Evolutionary conservation across 2,888 invertebrate genomes (phyloP).

Genomic region (Drosophila antonietae): DNA sequence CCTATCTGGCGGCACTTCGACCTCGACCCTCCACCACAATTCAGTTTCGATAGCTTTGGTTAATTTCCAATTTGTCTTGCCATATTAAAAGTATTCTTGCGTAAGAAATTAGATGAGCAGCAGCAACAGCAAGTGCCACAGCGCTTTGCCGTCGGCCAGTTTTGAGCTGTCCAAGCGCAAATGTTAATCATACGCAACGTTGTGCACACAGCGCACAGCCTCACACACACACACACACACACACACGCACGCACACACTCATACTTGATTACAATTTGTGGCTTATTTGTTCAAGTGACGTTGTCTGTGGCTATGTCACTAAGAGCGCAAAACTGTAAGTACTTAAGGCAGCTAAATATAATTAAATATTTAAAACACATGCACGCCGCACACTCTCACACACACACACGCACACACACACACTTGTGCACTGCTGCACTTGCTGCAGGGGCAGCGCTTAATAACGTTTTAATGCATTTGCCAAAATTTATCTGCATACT

Average conservation of each 20-base stretch:
- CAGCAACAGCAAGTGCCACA: constrained; percentile 1
- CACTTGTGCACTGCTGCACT: neutral
- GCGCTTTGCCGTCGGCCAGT: constrained; percentile 45
- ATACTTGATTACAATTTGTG: constrained; percentile 22
- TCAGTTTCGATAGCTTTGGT: constrained; percentile 15
- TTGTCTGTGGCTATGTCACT: constrained; percentile 57
- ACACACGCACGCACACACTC: constrained; percentile 8
- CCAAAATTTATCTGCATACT: constrained; percentile 73
- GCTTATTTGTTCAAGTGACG: constrained; percentile 38
- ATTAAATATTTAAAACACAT: constrained; percentile 75
- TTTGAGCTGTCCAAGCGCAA: constrained; percentile 44
- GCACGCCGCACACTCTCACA: constrained; percentile 35
- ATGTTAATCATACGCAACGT: constrained; percentile 64
- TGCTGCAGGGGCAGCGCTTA: constrained; percentile 50
- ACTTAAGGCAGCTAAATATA: constrained; percentile 80
- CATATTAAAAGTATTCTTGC: constrained; percentile 58
- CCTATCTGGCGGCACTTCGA: neutral
- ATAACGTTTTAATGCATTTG: constrained; percentile 76
- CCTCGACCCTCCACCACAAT: neutral
- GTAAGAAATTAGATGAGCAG: constrained; percentile 50
- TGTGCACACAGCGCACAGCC: constrained; percentile 28
- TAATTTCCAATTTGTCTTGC: constrained; percentile 58
- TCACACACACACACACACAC: constrained; percentile 13
- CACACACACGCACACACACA: constrained; percentile 11
- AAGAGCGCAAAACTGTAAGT: constrained; percentile 78